Conservation (phyloP, 2,888 invertebrate genomes). For the Nemotelus nigrinus region DNA sequence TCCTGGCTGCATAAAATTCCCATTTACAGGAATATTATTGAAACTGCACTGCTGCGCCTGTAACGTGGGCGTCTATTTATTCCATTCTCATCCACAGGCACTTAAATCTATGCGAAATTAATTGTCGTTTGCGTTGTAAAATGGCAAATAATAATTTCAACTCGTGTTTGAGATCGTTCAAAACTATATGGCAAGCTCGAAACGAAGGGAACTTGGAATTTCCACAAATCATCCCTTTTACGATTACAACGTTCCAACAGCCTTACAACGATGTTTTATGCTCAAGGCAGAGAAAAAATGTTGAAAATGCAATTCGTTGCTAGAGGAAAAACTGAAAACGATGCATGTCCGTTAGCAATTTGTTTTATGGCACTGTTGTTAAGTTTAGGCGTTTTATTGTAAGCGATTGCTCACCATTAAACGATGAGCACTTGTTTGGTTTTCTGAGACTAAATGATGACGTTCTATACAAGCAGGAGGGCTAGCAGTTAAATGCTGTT, state of each 20-base stretch:
- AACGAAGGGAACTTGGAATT: too few species aligned
- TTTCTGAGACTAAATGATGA: neutral
- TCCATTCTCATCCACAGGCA: slow-evolving; percentile 4
- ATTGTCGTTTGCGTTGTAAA: slow-evolving; percentile 32
- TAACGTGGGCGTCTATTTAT: slow-evolving; percentile 29
- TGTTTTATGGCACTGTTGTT: slow-evolving; percentile 23
- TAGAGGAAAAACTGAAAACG: slow-evolving; percentile 1
- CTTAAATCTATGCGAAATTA: slow-evolving; percentile 30
- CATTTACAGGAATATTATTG: neutral
- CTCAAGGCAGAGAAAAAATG: neutral
- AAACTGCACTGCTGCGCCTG: slow-evolving; percentile 17
- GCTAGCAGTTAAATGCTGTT: too few species aligned
- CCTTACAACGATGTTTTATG: neutral
- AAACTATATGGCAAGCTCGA: neutral
- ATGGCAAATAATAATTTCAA: slow-evolving; percentile 20
- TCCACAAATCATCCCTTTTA: neutral
- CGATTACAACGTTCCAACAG: slow-evolving; percentile 1
- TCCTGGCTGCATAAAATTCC: neutral
- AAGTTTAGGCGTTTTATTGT: slow-evolving; percentile 25
- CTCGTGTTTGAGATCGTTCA: neutral
- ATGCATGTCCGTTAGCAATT: slow-evolving; percentile 24
- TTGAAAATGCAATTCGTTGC: slow-evolving; percentile 8
- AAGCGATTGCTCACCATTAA: slow-evolving; percentile 23
- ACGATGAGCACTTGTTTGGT: slow-evolving; percentile 23
- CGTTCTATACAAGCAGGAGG: neutral